These are phyloP conservation scores for Trilocha varians DNA, from an alignment of 2,888 invertebrate genomes.

Conservation along the genomic window DNA sequence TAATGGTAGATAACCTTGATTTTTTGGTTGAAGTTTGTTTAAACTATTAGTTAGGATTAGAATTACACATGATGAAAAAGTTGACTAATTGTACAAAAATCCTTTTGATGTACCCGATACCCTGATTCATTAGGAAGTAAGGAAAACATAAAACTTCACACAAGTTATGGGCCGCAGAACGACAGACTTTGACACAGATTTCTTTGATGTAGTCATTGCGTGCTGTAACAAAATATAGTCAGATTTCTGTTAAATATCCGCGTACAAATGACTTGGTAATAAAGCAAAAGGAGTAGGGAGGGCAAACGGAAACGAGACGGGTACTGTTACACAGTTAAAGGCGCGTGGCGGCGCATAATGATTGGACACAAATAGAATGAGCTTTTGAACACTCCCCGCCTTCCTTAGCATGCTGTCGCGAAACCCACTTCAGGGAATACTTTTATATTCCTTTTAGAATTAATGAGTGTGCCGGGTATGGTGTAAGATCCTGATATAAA, in stretches of 20 bases:
- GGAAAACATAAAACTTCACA: not conserved
- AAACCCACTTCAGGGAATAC: slow-evolving; percentile 52
- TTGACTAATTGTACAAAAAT: not conserved
- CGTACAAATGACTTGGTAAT: slow-evolving; percentile 45
- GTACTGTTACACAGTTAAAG: slow-evolving; percentile 64
- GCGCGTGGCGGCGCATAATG: slow-evolving; percentile 66
- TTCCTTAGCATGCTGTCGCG: slow-evolving; percentile 53
- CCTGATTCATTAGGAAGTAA: not conserved
- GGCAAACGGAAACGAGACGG: slow-evolving; percentile 58
- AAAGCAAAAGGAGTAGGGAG: slow-evolving; percentile 40
- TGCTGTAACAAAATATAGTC: slow-evolving; percentile 25
- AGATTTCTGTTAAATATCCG: slow-evolving; percentile 33
- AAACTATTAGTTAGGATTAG: no score
- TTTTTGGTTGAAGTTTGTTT: no score
- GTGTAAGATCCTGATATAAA: no score
- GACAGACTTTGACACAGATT: not conserved
- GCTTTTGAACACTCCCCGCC: slow-evolving; percentile 41
- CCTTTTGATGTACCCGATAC: not conserved
- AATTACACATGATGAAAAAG: no score
- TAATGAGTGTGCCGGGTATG: slow-evolving; percentile 1
- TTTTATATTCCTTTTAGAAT: slow-evolving; percentile 33
- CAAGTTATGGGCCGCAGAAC: not conserved
- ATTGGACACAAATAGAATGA: slow-evolving; percentile 59
- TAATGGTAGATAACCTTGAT: no score
- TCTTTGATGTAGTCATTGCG: not conserved